Percentiles rank a stretch among this genome's conserved stretches.
phyloP scores from a whole-genome alignment of 2,113 vertebrate genomes.

The Percina caprodes region DNA sequence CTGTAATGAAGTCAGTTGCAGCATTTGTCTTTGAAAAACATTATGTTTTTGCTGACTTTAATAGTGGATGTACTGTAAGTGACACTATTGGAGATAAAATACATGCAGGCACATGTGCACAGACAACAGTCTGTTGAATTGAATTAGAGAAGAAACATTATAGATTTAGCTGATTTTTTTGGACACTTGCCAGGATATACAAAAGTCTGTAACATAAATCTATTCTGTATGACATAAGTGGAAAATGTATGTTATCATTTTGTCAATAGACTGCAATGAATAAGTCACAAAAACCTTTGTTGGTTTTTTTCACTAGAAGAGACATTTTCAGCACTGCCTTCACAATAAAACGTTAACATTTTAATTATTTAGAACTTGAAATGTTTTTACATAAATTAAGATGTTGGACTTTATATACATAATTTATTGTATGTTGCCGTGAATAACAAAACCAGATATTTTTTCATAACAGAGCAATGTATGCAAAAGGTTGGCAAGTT shows the following conservation, averaged over 20 bases:
- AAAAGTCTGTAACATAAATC: not conserved
- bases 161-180: not conserved
- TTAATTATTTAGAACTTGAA: not conserved
- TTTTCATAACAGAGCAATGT: slow-evolving; percentile 28
- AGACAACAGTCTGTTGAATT: slow-evolving; percentile 31
- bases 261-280: not conserved
- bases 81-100: slow-evolving; percentile 7
- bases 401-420: not conserved
- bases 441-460: not conserved
- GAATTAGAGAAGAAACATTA: not conserved
- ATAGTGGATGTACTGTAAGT: slow-evolving; percentile 13
- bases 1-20: slow-evolving; percentile 38
- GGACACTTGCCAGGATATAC: not conserved
- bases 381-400: not conserved
- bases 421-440: not conserved
- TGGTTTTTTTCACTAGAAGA: not conserved
- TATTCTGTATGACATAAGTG: not conserved
- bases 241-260: too few species aligned
- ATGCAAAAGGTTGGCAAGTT: slow-evolving; percentile 37
- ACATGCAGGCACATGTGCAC: slow-evolving; percentile 2
- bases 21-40: slow-evolving; percentile 64
- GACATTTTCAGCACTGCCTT: not conserved
- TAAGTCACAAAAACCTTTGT: not conserved
- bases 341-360: not conserved
- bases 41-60: slow-evolving; percentile 65